phyloP scores from a whole-genome alignment of 2,888 invertebrate genomes.

The Homarus gammarus region DNA sequence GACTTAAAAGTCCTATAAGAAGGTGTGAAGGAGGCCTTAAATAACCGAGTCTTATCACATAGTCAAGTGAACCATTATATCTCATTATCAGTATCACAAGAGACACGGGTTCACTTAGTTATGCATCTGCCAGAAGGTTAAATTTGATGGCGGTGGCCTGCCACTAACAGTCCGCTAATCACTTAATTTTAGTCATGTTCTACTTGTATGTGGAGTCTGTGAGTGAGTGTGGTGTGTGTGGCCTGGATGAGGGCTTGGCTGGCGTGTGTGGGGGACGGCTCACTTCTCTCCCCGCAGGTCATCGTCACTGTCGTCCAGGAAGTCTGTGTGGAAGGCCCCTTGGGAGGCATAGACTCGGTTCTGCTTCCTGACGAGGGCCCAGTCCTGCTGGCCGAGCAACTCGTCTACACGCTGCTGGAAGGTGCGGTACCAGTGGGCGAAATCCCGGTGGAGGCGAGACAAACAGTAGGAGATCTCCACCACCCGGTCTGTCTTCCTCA shows the following conservation, averaged over 20 bases:
- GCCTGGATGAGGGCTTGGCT: neutral
- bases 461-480: constrained; percentile 60
- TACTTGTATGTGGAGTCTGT: neutral
- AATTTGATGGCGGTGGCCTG: neutral
- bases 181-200: constrained; percentile 9
- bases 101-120: neutral
- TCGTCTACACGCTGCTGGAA: constrained; percentile 72
- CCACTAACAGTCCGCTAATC: neutral
- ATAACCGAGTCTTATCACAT: neutral
- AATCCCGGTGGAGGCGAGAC: constrained; percentile 69
- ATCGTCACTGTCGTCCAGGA: constrained; percentile 1
- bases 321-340: constrained; percentile 53
- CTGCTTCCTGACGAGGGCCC: constrained; percentile 31
- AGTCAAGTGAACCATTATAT: neutral
- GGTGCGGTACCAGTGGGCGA: constrained; percentile 63
- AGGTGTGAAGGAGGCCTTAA: neutral
- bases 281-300: neutral
- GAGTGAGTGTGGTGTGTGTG: neutral
- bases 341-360: constrained; percentile 45
- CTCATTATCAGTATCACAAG: neutral
- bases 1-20: neutral
- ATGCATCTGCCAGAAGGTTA: neutral
- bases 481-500: constrained; percentile 64
- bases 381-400: constrained; percentile 64
- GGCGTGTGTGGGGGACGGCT: neutral